These are phyloP conservation scores for Diaperis boleti DNA, from an alignment of 2,888 invertebrate species.

Conservation along the genomic window DNA sequence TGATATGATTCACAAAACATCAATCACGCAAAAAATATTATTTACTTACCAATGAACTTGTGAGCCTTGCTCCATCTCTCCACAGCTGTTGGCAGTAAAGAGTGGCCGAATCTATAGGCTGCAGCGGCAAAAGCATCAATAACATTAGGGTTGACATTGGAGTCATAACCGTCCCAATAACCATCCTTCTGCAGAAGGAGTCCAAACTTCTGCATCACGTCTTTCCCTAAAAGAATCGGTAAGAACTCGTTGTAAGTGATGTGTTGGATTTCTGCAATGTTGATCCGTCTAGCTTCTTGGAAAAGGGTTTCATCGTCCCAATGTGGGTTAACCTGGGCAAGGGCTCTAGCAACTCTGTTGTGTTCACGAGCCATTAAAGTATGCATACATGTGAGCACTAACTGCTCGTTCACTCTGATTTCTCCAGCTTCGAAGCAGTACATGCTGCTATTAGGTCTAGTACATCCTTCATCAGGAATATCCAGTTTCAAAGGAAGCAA, in stretches of 20 bases:
- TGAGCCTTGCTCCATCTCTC: slow-evolving; percentile 96
- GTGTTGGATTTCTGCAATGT: slow-evolving; percentile 89
- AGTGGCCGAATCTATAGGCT: slow-evolving; percentile 93
- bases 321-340: slow-evolving; percentile 87
- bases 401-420: slow-evolving; percentile 92
- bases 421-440: slow-evolving; percentile 95
- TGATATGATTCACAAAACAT: no score
- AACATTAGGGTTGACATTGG: slow-evolving; percentile 87
- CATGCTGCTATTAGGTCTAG: slow-evolving; percentile 89
- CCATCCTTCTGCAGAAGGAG: slow-evolving; percentile 85
- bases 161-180: slow-evolving; percentile 87
- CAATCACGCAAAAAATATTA: no score
- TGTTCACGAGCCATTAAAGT: slow-evolving; percentile 92
- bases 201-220: slow-evolving; percentile 92
- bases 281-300: slow-evolving; percentile 88
- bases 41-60: slow-evolving; percentile 91
- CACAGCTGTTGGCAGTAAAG: slow-evolving; percentile 88
- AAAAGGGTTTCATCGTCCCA: slow-evolving; percentile 95
- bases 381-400: slow-evolving; percentile 91
- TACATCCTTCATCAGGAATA: slow-evolving; percentile 93
- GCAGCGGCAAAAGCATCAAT: slow-evolving; percentile 92
- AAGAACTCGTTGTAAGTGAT: slow-evolving; percentile 92
- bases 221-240: slow-evolving; percentile 89
- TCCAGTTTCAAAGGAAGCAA: slow-evolving; percentile 88
- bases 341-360: slow-evolving; percentile 82